Base-by-base conservation (phyloP, 2,888 invertebrate species). In the Leptinotarsa rubiginosa region DNA sequence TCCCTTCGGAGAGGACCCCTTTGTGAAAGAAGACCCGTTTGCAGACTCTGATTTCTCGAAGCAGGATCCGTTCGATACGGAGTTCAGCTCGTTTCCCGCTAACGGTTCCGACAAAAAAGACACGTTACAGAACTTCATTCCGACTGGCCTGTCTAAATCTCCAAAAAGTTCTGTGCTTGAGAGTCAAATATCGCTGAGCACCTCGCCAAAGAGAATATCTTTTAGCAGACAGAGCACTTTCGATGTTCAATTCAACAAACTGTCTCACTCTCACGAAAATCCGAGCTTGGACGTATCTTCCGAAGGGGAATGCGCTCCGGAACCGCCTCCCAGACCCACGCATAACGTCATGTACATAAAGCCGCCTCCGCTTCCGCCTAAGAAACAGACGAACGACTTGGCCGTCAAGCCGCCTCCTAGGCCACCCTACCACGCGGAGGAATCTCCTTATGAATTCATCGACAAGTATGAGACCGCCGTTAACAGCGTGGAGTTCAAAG, bases 291-390 rank as follows among this genome's bases (percentile, higher is more conserved):
- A 87, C 74, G 81, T 87, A 70, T 86, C 86, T 3, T 87, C 87
- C 3, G 87, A 87, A 77, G 85, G 86, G 4, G 88, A 88, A 75
- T 83, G 84, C 73, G 90, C 91, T 83, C 94, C 88, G 81, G 94
- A 88, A 82, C 92, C 92, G 18, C 94, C 94, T 0, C 94, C 94
- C 1, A 90, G 94, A 10, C 91, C 93, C 5, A 89, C 91, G 0
- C 89, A 91, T 18, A 91, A 91, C 86, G 90, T 91, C 80, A 85
- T 88, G 16, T 88, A 91, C 69, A 90, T 91, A 7, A 93, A 93
- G 83, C 94, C 94, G 3, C 94, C 94, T 1, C 94, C 94, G 3
- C 87, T 94, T 85, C 90, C 94, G 22, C 94, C 94, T 16, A 94
- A 93, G 84, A 93, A 93, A 79, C 91, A 92, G 80, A 88, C 89